These are phyloP conservation scores for Drosophila maculinotata DNA, from an alignment of 2,888 invertebrate genomes.

Conservation along the genomic window DNA sequence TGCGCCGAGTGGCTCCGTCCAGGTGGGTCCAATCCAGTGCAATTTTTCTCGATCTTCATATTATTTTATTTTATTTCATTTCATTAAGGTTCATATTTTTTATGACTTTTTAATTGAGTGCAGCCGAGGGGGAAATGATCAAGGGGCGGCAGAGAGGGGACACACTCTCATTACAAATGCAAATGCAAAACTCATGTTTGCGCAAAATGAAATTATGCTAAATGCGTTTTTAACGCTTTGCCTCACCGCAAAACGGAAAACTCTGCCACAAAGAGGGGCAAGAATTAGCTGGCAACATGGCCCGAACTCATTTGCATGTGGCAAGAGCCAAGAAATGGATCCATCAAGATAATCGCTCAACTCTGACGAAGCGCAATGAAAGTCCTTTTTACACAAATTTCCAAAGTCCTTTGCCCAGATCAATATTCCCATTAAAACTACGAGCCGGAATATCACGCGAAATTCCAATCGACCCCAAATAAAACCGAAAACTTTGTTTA, in stretches of 20 bases:
- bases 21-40: constrained; percentile 39
- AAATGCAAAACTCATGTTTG: constrained; percentile 72
- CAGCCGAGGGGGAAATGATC: constrained; percentile 10
- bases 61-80: constrained; percentile 16
- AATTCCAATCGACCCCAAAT: constrained; percentile 59
- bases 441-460: constrained; percentile 59
- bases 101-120: constrained; percentile 69
- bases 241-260: constrained; percentile 35
- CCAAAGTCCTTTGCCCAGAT: constrained; percentile 22
- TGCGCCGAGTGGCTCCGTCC: constrained; percentile 41
- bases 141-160: not conserved
- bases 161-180: constrained; percentile 56
- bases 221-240: constrained; percentile 62
- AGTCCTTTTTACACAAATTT: constrained; percentile 10
- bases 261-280: not conserved
- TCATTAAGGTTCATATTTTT: constrained; percentile 49
- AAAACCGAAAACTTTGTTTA: constrained; percentile 52
- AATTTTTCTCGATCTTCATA: constrained; percentile 11
- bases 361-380: constrained; percentile 10
- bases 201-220: constrained; percentile 61
- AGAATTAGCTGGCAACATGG: constrained; percentile 36
- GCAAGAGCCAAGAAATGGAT: constrained; percentile 42
- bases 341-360: constrained; percentile 53
- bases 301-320: constrained; percentile 48
- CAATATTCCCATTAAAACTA: constrained; percentile 64